Base-by-base conservation (phyloP, 2,113 vertebrate genomes). In the Oreochromis spilurus region DNA sequence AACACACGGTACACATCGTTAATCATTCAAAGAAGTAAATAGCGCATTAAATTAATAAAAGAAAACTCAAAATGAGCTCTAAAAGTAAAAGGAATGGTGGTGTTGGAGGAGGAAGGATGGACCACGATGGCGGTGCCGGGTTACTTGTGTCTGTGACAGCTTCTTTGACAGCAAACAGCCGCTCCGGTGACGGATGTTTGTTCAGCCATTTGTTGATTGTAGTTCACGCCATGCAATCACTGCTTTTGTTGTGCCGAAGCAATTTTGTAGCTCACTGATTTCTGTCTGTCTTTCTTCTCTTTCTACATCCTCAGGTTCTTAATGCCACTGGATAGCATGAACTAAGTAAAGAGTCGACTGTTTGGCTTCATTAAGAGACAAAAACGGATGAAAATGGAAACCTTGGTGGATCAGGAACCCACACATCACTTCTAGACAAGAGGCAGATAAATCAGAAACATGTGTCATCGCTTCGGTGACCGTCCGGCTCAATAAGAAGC, bases 101-200 rank as follows among this genome's bases (percentile, higher is more conserved):
- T 62, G 81, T 81, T 43, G 21, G 65, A 62, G 26, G 57, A 2
- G 72, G 57, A 48, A 11, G 21, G 40, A 21, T 26, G 9, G 52
- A 70, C 50, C 29, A n/a, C 10, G 67, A 52, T 55, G 85, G 53
- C 13, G 19, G 12, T 45, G 19, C 54, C 2, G 48, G 81, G 67
- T 81, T 90, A 62, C 87, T 86, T 84, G 78, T 87, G 52, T 79
- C 75, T 81, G 38, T 53, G 57, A 83, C 83, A 29, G 50, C 26
- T 38, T 80, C 34, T 87, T 75, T 79, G 70, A 89, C 54, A 40
- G 48, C 31, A 45, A 81, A 87, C 84, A 52, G 60, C 31, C 5
- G 8, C 50, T 19, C 24, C 2, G 17, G 36, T 86, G 80, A 87
- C 17, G 38, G 26, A 83, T 91, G 89, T 29, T 81, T 48, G 45